Evolutionary conservation across 2,113 vertebrate species (phyloP).

Genomic region (Cyprinus carpio): DNA sequence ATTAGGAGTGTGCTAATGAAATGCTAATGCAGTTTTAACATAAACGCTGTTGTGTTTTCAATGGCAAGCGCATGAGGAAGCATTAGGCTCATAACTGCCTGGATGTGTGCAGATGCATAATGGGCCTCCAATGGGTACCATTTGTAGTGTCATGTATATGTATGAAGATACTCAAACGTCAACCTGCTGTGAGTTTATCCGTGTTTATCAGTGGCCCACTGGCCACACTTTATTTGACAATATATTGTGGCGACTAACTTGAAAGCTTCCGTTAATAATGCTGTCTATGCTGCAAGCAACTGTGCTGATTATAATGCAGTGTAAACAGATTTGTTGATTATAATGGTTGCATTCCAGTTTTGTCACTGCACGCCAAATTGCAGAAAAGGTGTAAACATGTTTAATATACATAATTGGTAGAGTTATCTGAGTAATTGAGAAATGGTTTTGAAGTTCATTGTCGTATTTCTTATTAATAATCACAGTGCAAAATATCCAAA

Average conservation of each 20-base stretch:
- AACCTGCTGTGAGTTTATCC: background rate
- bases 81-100: background rate
- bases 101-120: background rate
- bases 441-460: background rate
- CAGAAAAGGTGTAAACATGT: background rate
- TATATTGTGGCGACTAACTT: background rate
- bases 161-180: background rate
- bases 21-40: slow-evolving; percentile 13
- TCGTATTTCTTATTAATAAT: background rate
- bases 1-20: slow-evolving; percentile 28
- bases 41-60: background rate
- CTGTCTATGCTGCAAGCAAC: background rate
- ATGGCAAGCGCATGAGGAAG: background rate
- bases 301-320: background rate
- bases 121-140: background rate
- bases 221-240: background rate
- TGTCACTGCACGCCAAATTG: background rate
- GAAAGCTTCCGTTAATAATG: background rate
- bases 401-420: background rate
- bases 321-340: background rate
- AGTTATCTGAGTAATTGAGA: background rate
- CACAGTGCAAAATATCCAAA: background rate
- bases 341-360: background rate
- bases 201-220: background rate
- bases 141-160: background rate